Evolutionary conservation across 2,797 vertebrate species (phyloP), one percentile per base, ranked within the genome.

Genomic region (Aplochiton taeniatus): DNA sequence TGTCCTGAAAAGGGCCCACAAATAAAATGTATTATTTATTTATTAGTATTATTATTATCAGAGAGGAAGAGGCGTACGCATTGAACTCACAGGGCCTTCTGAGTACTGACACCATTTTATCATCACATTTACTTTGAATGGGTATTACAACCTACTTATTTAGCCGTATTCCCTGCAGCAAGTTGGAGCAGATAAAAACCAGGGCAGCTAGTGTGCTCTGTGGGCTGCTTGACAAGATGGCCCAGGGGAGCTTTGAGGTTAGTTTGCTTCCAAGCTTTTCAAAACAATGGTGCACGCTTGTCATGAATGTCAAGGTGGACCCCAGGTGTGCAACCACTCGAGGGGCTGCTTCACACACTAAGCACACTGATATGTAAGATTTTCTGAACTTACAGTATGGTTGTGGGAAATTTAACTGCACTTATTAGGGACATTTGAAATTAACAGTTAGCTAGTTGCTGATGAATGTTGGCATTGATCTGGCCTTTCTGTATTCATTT

Each of bases 221-320:
- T 57, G 6, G 31, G 31, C 54, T 41, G 54, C 14, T 31, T 11
- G 54, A 14, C 20, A 56, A 41, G 12, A 19, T 12, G 19, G 17
- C 19, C 18, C 11, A 9, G 14, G 8, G 14, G 55, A 7, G 55
- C 14, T 42, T 13, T 42, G 31, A 31, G 48, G 31, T 43, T 43
- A 52, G 31, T 62, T 62, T 51, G 52, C 41, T 48, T 58, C 47
- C 48, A 59, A 9, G 47, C 43, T 9, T 52, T 43, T 67, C 17
- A 50, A 20, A 49, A 49, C 16, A 14, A 17, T 50, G 47, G 9
- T 17, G 16, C 20, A 43, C 44, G 31, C 51, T n/a, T 66, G 48
- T 10, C 45, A 9, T 13, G 42, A 58, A 13, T 14, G 58, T 14
- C 16, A 9, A 19, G 31, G 50, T 46, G 12, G 20, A 14, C 54